A percentile compares a stretch with the other conserved stretches of the same genome.
phyloP scores from a whole-genome alignment of 2,888 invertebrate genomes.

The Choreutis nemorana region DNA sequence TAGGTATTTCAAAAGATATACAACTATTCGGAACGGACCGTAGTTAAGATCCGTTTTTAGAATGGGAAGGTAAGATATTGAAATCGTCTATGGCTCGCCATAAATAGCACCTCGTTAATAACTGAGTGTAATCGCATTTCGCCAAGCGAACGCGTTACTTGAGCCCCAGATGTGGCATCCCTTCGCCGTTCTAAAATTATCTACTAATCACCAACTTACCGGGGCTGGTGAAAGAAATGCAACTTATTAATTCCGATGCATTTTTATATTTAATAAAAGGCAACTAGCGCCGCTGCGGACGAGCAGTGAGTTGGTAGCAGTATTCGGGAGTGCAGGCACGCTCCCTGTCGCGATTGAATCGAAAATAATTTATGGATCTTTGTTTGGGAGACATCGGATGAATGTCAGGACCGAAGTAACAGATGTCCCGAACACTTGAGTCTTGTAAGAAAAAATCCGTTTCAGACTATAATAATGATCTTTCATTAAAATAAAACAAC shows the following conservation, averaged over 20 bases:
- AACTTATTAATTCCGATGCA: too few relatives aligned
- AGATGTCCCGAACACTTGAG: too few relatives aligned
- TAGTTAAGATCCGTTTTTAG: slow-evolving; percentile 12
- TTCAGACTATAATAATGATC: too few relatives aligned
- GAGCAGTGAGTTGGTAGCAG: too few relatives aligned
- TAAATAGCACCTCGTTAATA: slow-evolving; percentile 62
- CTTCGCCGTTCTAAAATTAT: slow-evolving; percentile 63
- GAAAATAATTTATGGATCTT: slow-evolving; percentile 52
- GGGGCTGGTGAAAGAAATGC: too few relatives aligned
- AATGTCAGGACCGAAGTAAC: too few relatives aligned
- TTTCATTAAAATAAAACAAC: too few relatives aligned
- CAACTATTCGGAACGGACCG: too few relatives aligned
- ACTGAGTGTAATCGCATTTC: slow-evolving; percentile 64
- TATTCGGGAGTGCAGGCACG: slow-evolving; percentile 49
- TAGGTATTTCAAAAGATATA: slow-evolving; percentile 44
- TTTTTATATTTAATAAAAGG: too few relatives aligned
- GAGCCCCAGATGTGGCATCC: slow-evolving; percentile 65
- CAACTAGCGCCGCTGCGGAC: too few relatives aligned
- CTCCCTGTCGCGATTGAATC: slow-evolving; percentile 45
- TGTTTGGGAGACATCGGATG: slow-evolving; percentile 18
- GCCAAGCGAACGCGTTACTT: slow-evolving; percentile 65
- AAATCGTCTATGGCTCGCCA: slow-evolving; percentile 32
- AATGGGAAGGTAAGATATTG: slow-evolving; percentile 39
- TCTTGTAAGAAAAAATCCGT: too few relatives aligned
- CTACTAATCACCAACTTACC: too few relatives aligned